Conservation (phyloP, 2,113 vertebrate genomes). For the Paradoxurus hermaphroditus region DNA sequence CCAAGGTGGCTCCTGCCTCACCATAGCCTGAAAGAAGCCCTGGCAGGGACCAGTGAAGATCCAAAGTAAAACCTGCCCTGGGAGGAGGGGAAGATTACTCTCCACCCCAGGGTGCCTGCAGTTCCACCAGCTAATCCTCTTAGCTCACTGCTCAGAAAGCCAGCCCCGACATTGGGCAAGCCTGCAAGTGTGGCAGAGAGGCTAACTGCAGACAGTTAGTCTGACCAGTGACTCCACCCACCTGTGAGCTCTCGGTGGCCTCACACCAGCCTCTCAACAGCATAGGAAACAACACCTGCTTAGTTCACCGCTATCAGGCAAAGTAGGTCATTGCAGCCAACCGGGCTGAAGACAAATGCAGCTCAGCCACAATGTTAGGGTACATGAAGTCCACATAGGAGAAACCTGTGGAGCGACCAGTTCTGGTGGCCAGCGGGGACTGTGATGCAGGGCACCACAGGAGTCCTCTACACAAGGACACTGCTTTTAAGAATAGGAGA, state of each 20-base stretch:
- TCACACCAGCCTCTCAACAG: neutral
- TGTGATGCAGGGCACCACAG: neutral
- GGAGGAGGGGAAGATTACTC: too few relatives aligned
- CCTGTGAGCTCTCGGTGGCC: neutral
- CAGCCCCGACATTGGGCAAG: neutral
- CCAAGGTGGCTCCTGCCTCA: neutral
- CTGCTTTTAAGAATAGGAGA: neutral
- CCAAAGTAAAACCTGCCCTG: too few relatives aligned
- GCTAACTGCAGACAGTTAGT: neutral
- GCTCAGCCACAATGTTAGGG: neutral
- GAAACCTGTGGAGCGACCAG: neutral
- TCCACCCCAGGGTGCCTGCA: neutral
- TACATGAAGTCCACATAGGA: neutral
- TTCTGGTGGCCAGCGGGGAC: neutral
- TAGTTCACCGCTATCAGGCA: neutral
- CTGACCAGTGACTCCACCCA: neutral
- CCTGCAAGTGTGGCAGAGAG: neutral
- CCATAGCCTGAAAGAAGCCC: too few relatives aligned
- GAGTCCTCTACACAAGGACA: neutral
- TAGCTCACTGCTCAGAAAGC: neutral
- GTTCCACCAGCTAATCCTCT: neutral
- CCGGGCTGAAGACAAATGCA: neutral
- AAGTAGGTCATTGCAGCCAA: neutral
- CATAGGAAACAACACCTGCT: neutral
- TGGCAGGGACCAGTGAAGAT: too few relatives aligned